Evolutionary conservation across 2,888 invertebrate genomes (phyloP).

Genomic region (Agrochola lychnidis): DNA sequence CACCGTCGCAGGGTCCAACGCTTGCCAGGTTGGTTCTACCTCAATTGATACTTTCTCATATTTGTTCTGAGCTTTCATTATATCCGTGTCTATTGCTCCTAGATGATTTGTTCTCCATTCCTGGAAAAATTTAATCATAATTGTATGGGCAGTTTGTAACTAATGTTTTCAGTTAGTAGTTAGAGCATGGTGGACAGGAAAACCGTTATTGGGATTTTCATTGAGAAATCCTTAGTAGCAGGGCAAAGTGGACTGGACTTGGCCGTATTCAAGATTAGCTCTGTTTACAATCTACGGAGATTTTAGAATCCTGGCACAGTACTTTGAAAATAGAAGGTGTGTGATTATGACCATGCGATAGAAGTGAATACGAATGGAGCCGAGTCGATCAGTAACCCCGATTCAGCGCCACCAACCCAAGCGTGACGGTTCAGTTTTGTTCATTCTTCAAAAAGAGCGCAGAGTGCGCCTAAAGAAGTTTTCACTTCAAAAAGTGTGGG

Average conservation of each 20-base stretch:
- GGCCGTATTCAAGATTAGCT: neutral
- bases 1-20: conserved; percentile 80
- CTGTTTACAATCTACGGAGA: neutral
- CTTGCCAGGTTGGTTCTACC: conserved; percentile 73
- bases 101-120: conserved; percentile 79
- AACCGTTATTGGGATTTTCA: no score
- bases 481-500: no score
- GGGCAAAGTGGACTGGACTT: no score
- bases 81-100: conserved; percentile 79
- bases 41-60: conserved; percentile 77
- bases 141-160: neutral
- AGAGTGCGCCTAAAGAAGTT: no score
- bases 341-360: no score
- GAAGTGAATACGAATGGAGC: no score
- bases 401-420: no score
- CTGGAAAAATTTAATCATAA: conserved; percentile 63
- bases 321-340: neutral
- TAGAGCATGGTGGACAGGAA: neutral
- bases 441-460: no score
- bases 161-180: neutral
- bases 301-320: neutral
- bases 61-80: conserved; percentile 79
- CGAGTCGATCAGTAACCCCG: no score
- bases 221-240: neutral
- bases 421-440: no score